Evolutionary conservation across 2,797 vertebrate genomes (phyloP), one percentile per base, ranked within the genome.

Genomic region (Danionella dracula): DNA sequence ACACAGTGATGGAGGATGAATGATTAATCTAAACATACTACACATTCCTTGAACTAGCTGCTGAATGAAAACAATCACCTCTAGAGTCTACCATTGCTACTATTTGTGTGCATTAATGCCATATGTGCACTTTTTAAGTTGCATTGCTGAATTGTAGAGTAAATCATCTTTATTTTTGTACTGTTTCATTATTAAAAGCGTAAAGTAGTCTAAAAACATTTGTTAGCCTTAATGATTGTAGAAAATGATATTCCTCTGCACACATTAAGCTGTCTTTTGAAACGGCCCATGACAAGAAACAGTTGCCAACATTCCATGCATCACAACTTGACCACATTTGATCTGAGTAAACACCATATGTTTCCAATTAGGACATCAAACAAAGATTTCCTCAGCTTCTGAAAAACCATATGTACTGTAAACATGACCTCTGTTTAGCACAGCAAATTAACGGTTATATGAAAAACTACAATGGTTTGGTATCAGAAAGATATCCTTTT

Each of bases 251-350:
- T n/a, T n/a, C n/a, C n/a, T n/a, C n/a, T n/a, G n/a, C n/a, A n/a
- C n/a, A n/a, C n/a, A 4, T 49, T 4, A 9, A 4, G 56, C 32
- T 48, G 32, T 38, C 17, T 19, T 10, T n/a, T 29, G 21, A 44
- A 45, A 66, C 54, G 50, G 48, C 42, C 42, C 66, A 44, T 51
- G 44, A 51, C 60, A 50, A 31, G 37, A 10, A 51, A 27, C 23
- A 3, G 23, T 58, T 68, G 59, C 55, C 31, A 58, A 29, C 50
- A 48, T 53, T 54, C 37, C 53, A 46, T 41, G 40, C 29, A 54
- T 50, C 37, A 57, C 67, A 59, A 56, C 55, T 40, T 60, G 42
- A 56, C 34, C 48, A 55, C 29, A 21, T 44, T 53, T 58, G 48
- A 60, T 73, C 68, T 49, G 4, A 23, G 13, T 13, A 20, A 20